Conservation (phyloP, 2,113 vertebrate genomes). For the Morone saxatilis region DNA sequence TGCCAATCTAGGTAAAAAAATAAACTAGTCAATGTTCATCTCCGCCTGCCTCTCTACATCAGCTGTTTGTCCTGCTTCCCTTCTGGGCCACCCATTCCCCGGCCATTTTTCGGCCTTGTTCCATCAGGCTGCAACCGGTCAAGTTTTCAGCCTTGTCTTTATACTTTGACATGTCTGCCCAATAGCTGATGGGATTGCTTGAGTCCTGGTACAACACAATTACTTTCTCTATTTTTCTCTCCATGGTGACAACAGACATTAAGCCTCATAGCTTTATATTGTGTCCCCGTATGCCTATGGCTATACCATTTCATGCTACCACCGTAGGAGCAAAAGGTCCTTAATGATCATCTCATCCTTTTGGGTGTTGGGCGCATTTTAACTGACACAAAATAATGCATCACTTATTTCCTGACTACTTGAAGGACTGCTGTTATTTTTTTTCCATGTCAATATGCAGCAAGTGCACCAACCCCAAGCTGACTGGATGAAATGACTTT, state of each 20-base stretch:
- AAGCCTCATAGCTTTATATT: constrained; percentile 38
- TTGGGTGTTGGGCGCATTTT: constrained; percentile 18
- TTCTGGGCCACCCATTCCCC: constrained; percentile 57
- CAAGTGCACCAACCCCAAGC: constrained; percentile 7
- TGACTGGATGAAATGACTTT: constrained; percentile 34
- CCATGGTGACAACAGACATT: constrained; percentile 61
- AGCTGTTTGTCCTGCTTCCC: constrained; percentile 65
- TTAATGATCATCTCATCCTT: background rate
- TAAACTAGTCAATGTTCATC: constrained; percentile 73
- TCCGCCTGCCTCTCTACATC: constrained; percentile 62
- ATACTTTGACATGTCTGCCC: constrained; percentile 75
- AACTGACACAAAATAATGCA: background rate
- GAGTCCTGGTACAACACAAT: constrained; percentile 75
- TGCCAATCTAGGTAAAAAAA: constrained; percentile 72
- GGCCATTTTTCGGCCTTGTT: constrained; percentile 57
- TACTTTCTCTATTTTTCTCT: constrained; percentile 71
- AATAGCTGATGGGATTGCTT: constrained; percentile 77
- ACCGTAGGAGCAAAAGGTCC: background rate
- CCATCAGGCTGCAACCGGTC: constrained; percentile 64
- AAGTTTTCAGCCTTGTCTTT: constrained; percentile 72
- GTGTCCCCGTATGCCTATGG: constrained; percentile 10
- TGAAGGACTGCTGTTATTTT: constrained; percentile 9
- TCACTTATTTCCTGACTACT: constrained; percentile 4
- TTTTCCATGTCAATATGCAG: background rate
- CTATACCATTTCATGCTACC: constrained; percentile 13